These are phyloP conservation scores for Leptobrachium ailaonicum DNA, from an alignment of 2,113 vertebrate genomes.

Conservation along the genomic window DNA sequence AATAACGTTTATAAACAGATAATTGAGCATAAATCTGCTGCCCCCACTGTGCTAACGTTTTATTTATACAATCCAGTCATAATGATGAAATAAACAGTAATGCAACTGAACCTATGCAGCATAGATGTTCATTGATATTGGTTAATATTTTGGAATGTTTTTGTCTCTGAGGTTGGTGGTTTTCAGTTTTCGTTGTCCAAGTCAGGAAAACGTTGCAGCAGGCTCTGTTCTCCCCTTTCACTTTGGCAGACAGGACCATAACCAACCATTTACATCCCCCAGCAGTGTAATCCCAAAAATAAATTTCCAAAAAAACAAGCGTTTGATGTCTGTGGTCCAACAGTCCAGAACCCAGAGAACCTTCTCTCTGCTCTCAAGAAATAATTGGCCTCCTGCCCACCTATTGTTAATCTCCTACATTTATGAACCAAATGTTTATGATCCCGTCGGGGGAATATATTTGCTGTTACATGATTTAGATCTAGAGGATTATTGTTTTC, in stretches of 20 bases:
- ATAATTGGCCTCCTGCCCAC: conserved; percentile 26
- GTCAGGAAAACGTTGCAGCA: not conserved
- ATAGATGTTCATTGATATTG: too few relatives aligned
- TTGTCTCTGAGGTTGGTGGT: too few relatives aligned
- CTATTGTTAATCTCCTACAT: conserved; percentile 31
- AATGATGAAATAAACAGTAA: too few relatives aligned
- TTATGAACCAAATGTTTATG: conserved; percentile 34
- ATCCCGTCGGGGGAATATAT: conserved; percentile 32
- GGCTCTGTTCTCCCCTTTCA: conserved; percentile 6
- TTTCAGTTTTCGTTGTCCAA: not conserved
- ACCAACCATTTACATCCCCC: conserved; percentile 5
- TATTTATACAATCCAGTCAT: too few relatives aligned
- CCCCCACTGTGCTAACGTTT: too few relatives aligned
- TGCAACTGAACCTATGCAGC: too few relatives aligned
- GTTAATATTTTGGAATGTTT: too few relatives aligned
- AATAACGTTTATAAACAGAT: too few relatives aligned
- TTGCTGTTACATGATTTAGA: conserved; percentile 19
- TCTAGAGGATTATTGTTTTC: conserved; percentile 36
- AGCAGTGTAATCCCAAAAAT: not conserved
- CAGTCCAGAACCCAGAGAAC: conserved; percentile 8
- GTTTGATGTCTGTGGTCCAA: conserved; percentile 12
- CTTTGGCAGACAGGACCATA: conserved; percentile 2
- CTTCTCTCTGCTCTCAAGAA: not conserved
- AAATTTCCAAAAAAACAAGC: conserved; percentile 10
- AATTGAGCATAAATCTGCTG: too few relatives aligned